These are phyloP conservation scores for Drosophila paranaensis DNA, from an alignment of 2,888 invertebrate species.

Conservation along the genomic window DNA sequence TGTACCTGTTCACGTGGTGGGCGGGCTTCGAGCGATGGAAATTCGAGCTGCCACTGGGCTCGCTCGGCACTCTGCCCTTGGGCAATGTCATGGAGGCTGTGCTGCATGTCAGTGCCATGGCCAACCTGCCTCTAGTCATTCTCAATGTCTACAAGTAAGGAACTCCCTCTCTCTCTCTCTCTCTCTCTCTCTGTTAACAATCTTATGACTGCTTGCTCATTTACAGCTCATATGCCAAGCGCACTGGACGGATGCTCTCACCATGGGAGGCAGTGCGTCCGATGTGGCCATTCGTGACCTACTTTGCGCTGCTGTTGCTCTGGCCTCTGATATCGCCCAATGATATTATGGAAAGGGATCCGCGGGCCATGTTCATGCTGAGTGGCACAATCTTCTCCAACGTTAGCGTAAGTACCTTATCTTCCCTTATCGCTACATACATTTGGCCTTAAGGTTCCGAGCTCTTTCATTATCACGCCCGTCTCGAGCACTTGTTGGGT, in stretches of 20 bases:
- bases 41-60: constrained; percentile 89
- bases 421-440: background rate
- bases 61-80: constrained; percentile 86
- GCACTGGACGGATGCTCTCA: constrained; percentile 93
- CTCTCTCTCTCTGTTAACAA: too few species aligned
- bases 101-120: constrained; percentile 93
- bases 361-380: constrained; percentile 94
- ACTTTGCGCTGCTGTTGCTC: constrained; percentile 90
- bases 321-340: constrained; percentile 95
- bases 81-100: constrained; percentile 93
- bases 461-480: background rate
- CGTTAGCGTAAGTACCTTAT: constrained; percentile 93
- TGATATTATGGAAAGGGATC: constrained; percentile 92
- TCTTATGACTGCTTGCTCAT: constrained; percentile 1
- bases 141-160: constrained; percentile 95
- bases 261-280: constrained; percentile 94
- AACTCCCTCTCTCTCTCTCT: constrained; percentile 45
- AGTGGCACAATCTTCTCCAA: constrained; percentile 98
- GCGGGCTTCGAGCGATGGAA: constrained; percentile 94
- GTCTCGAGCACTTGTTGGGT: background rate
- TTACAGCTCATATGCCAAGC: constrained; percentile 92
- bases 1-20: constrained; percentile 87
- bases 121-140: constrained; percentile 95
- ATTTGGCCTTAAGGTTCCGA: background rate
- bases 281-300: constrained; percentile 90